Base-by-base conservation (phyloP, 64 coral and sea anemone genomes). In the Montipora efflorescens region DNA sequence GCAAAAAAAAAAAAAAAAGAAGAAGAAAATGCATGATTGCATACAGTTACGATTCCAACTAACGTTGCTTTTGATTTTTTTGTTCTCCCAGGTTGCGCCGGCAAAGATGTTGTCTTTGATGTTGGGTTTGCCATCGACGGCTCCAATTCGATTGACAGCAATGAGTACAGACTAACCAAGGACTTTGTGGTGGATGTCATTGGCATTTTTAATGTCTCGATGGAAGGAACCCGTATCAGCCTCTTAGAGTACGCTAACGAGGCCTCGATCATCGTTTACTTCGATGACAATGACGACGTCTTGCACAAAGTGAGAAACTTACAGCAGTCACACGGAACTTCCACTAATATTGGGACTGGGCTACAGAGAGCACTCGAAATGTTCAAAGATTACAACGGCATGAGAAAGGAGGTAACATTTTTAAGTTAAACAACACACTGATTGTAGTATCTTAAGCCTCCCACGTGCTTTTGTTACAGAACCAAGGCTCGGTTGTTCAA, bases 171-270 rank as follows among this genome's bases (percentile, higher is more conserved):
- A 25, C 77, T 88, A 2, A 72, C 94, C 25, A 93, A 72, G 77
- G 95, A 97, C 82, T 97, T 97, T 78, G 79, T 97, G 77, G 80
- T 88, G 11, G 87, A 97, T 14, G 52, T 97, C 12, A 91, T 97
- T 58, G 91, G 91, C 67, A 66, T 87, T 5, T 97, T 97, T 23
- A 73, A 77, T 0, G 88, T 97, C 51, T 87, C 69, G 1, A 64
- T 18, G 3, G 19, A 91, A 8, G 86, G 59, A 8, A 88, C 93
- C 18, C 95, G 81, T 48, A 83, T 97, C n/a, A 89, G 82, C 16
- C 49, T 97, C 2, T 23, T 97, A 5, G 92, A 92, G 11, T 97
- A 78, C 59, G 95, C 91, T 11, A 23, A 13, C 2, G 48, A 6
- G 46, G 92, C 92, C 4, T 19, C 16, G 2, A 83, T 95, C 2